Evolutionary conservation across 2,888 invertebrate species (phyloP), one percentile per base, ranked within the genome.

Genomic region (Oxystoma pomonae): DNA sequence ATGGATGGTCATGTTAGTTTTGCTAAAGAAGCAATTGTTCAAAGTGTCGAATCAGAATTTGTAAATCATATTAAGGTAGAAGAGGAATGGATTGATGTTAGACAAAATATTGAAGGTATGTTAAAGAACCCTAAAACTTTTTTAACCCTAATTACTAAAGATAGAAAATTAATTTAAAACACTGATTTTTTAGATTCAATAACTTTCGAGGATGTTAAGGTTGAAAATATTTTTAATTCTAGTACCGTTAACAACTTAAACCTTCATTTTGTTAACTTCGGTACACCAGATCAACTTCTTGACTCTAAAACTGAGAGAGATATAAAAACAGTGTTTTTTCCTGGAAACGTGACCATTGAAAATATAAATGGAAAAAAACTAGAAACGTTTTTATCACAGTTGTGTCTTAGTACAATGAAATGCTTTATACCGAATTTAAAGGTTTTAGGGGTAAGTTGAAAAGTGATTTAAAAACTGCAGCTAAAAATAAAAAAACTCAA

Each of bases 301-400:
- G 53, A 53, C n/a, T 53, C n/a, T 53, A 19, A 53, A 53, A n/a
- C 7, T 19, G n/a, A 69, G 20, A 60, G 65, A 12, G 71, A 73
- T 21, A 65, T 56, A 5, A 18, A n/a, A n/a, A n/a, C n/a, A n/a
- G n/a, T 75, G 20, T 69, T 69, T 52, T 68, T 79, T 58, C 74
- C 77, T 16, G 75, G 78, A 18, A 76, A 72, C 62, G 64, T 82
- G 17, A 72, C 71, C 1, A 76, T 79, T 2, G 64, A 76, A 1
- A 74, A 63, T 12, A 78, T 87, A 1, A 86, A 85, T 72, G 82
- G 79, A 1, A 68, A 81, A 18, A 59, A 75, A 20, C 86, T 86
- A 80, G 65, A 76, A 0, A 70, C 76, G 5, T 76, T 86, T 57
- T 69, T 81, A 1, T 69, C 73, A 1, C 76, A 79, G 51, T 67